Conservation (phyloP, 1,140 invertebrate genomes). For the Ceratosolen fusciceps region DNA sequence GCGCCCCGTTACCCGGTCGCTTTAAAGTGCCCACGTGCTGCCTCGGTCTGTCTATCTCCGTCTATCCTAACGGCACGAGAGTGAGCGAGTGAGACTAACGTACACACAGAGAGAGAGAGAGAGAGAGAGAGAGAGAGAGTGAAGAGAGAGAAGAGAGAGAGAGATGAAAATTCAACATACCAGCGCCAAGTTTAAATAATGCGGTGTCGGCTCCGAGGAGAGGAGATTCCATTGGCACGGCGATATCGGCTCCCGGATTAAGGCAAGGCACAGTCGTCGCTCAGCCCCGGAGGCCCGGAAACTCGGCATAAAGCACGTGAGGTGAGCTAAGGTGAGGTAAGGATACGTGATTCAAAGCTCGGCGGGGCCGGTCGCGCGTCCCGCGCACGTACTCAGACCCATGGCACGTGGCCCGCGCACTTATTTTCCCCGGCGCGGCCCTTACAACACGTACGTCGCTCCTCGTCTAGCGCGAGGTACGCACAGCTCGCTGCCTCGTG, state of each 20-base stretch:
- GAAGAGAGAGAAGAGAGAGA: no score
- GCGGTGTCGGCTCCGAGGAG: background rate
- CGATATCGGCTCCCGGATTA: background rate
- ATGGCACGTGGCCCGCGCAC: constrained; percentile 14
- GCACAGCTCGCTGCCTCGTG: constrained; percentile 55
- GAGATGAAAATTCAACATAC: background rate
- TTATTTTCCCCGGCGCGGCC: background rate
- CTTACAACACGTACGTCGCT: constrained; percentile 1
- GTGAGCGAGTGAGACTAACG: no score
- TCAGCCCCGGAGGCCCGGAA: background rate
- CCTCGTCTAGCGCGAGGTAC: constrained; percentile 38
- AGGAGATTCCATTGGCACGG: background rate
- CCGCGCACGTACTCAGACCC: background rate
- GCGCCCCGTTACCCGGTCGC: no score
- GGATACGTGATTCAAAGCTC: background rate
- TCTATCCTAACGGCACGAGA: no score
- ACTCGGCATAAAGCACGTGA: background rate
- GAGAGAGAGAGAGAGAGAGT: no score
- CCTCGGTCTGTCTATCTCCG: no score
- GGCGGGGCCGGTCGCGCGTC: constrained; percentile 7
- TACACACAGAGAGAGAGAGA: no score
- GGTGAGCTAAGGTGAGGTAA: no score
- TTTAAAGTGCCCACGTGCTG: no score
- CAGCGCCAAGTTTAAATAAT: background rate
- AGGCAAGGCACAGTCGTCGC: background rate